These are phyloP conservation scores for Apostichopus japonicus DNA, from an alignment of 35 echinoderm and acorn worm species.

Conservation along the genomic window DNA sequence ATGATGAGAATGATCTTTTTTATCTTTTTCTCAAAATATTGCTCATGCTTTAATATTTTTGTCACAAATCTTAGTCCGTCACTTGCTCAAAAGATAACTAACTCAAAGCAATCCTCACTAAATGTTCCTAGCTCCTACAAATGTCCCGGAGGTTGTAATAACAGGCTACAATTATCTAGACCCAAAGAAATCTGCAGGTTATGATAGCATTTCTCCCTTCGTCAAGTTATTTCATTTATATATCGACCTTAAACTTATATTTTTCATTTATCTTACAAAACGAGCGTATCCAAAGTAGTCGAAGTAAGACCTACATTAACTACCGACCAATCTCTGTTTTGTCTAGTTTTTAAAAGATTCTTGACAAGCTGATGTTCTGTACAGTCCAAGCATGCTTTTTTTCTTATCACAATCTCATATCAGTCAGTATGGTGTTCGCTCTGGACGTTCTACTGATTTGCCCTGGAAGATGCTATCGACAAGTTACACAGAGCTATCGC, in stretches of 20 bases:
- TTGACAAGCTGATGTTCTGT: slow-evolving; percentile 4
- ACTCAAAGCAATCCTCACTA: neutral
- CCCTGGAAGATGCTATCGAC: too few species aligned
- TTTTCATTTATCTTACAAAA: too few species aligned
- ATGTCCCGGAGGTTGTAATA: neutral
- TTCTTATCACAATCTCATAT: too few species aligned
- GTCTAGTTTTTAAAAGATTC: slow-evolving; percentile 3
- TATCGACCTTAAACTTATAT: too few species aligned
- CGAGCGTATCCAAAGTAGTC: too few species aligned
- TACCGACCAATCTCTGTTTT: neutral
- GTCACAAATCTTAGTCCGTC: neutral
- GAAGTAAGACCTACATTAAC: too few species aligned
- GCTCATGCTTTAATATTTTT: neutral
- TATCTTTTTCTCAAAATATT: neutral
- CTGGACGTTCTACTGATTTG: too few species aligned
- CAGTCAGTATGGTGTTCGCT: too few species aligned
- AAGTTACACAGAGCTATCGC: too few species aligned
- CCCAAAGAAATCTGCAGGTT: slow-evolving; percentile 15
- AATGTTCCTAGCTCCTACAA: neutral
- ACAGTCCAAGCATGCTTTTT: too few species aligned
- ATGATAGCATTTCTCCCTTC: too few species aligned
- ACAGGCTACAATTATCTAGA: neutral
- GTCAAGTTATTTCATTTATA: too few species aligned
- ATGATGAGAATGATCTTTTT: neutral
- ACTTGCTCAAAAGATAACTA: neutral